Evolutionary conservation across 2,888 invertebrate genomes (phyloP).

Genomic region (Dolomedes plantarius): DNA sequence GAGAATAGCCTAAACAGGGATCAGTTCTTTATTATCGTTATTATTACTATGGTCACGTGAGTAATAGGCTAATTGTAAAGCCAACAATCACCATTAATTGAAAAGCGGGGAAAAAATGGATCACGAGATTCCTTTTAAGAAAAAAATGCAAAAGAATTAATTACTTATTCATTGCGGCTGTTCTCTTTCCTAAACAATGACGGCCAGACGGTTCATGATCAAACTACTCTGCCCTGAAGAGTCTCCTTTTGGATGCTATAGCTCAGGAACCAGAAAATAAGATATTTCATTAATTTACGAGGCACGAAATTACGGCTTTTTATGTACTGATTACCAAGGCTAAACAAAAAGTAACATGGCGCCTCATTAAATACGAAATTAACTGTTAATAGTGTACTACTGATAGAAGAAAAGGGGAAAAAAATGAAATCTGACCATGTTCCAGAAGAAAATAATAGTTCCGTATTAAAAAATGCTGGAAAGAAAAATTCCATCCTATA

Average conservation of each 20-base stretch:
- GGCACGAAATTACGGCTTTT: conserved; percentile 14
- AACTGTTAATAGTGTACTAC: background rate
- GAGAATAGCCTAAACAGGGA: background rate
- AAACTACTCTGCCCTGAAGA: background rate
- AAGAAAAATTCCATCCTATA: background rate
- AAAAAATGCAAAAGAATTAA: conserved; percentile 13
- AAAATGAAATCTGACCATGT: background rate
- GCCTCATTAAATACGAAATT: background rate
- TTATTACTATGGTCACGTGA: conserved; percentile 13
- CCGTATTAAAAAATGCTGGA: background rate
- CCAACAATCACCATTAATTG: conserved; percentile 18
- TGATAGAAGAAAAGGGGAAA: background rate
- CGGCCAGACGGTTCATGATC: conserved; percentile 1
- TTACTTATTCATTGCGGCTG: conserved; percentile 13
- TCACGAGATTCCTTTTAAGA: conserved; percentile 13
- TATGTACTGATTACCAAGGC: background rate
- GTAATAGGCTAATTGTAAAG: conserved; percentile 18
- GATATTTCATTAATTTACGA: conserved; percentile 9
- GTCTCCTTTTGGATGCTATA: background rate
- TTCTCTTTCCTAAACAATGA: conserved; percentile 1
- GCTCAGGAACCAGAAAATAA: background rate
- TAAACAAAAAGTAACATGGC: background rate
- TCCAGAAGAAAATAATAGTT: background rate
- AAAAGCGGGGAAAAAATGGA: conserved; percentile 4
- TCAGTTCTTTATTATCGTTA: conserved; percentile 12